Percentiles rank a stretch among this genome's conserved stretches.
These are phyloP conservation scores for Glossophaga mutica DNA, from an alignment of 2,797 vertebrate species.

Conservation along the genomic window DNA sequence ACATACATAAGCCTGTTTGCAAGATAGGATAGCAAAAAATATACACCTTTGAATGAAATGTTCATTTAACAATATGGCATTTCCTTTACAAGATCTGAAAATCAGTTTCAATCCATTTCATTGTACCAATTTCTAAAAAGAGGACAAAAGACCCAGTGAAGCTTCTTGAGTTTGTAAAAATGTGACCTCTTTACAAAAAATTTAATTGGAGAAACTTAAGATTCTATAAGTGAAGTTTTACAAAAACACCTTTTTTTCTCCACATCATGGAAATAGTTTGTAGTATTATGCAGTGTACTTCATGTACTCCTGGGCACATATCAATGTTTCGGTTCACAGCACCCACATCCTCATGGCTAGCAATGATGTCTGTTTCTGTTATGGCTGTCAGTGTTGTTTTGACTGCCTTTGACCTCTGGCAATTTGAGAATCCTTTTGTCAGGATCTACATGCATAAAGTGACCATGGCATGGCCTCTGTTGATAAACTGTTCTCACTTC, in stretches of 20 bases:
- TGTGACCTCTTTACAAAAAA: not conserved
- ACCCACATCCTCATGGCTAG: not conserved
- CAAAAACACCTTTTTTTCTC: not conserved
- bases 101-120: conserved; percentile 8
- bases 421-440: conserved; percentile 68
- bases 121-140: not conserved
- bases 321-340: conserved; percentile 13
- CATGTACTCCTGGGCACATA: not conserved
- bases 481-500: conserved; percentile 69
- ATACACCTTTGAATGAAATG: not conserved
- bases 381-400: conserved; percentile 44
- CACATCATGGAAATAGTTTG: not conserved
- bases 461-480: conserved; percentile 54
- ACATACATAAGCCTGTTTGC: not conserved
- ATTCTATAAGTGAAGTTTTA: not conserved
- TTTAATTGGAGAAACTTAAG: not conserved
- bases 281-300: not conserved
- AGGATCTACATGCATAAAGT: conserved; percentile 41
- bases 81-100: conserved; percentile 17
- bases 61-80: not conserved
- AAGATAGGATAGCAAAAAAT: not conserved
- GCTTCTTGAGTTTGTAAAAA: not conserved
- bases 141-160: not conserved
- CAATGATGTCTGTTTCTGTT: conserved; percentile 33
- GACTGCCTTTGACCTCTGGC: conserved; percentile 62